Evolutionary conservation across 2,113 vertebrate genomes (phyloP).

Genomic region (Rhegmatorhina hoffmannsi): DNA sequence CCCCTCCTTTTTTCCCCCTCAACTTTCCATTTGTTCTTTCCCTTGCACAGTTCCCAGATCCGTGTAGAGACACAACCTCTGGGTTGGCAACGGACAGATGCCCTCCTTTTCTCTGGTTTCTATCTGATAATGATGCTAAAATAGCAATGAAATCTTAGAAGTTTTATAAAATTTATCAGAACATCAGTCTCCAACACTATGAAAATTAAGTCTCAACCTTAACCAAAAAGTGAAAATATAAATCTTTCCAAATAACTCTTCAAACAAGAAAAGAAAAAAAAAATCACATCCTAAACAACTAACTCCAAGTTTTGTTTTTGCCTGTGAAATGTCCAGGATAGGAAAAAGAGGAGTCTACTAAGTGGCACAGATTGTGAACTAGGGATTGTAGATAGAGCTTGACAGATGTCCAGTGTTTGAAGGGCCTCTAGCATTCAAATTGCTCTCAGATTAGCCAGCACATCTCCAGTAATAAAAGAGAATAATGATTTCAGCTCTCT

Average conservation of each 20-base stretch:
- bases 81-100: neutral
- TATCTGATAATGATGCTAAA: neutral
- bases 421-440: constrained; percentile 42
- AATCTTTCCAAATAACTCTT: neutral
- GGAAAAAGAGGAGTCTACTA: neutral
- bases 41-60: neutral
- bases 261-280: neutral
- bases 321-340: neutral
- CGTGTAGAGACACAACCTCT: neutral
- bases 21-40: neutral
- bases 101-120: neutral
- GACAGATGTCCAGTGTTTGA: constrained; percentile 70
- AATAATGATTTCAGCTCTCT: constrained; percentile 57
- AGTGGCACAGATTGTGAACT: constrained; percentile 51
- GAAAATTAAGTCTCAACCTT: neutral
- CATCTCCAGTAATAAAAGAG: constrained; percentile 58
- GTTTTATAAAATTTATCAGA: neutral
- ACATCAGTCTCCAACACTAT: neutral
- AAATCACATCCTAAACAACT: neutral
- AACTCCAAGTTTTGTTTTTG: neutral
- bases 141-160: neutral
- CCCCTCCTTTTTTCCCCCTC: no score
- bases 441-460: constrained; percentile 50
- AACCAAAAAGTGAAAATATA: neutral
- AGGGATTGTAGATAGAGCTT: constrained; percentile 24